These are phyloP conservation scores for Watsonalla binaria DNA, from an alignment of 2,888 invertebrate genomes.

Conservation along the genomic window DNA sequence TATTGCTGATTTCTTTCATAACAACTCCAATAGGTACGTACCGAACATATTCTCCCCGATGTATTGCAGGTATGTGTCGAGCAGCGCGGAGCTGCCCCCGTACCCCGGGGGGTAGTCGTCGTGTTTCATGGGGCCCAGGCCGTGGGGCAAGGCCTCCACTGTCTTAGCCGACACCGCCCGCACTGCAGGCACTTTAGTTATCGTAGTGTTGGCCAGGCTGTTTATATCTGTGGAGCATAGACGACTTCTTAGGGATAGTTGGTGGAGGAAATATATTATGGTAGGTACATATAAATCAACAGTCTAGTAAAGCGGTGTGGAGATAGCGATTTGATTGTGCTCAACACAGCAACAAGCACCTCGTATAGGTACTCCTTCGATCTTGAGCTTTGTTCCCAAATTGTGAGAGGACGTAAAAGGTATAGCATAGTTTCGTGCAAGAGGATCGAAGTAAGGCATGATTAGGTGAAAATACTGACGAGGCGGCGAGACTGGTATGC, in stretches of 20 bases:
- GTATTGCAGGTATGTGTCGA: slow-evolving; percentile 93
- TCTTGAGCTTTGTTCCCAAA: too few relatives aligned
- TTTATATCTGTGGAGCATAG: slow-evolving; percentile 53
- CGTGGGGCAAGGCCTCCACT: slow-evolving; percentile 80
- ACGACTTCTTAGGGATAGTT: too few relatives aligned
- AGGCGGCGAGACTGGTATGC: slow-evolving; percentile 80
- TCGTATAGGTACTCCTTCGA: too few relatives aligned
- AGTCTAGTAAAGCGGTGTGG: too few relatives aligned
- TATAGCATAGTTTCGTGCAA: too few relatives aligned
- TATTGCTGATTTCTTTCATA: neutral
- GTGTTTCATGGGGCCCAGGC: slow-evolving; percentile 80
- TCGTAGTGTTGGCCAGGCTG: slow-evolving; percentile 81
- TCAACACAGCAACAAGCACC: too few relatives aligned
- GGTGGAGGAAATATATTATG: too few relatives aligned
- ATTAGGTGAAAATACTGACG: slow-evolving; percentile 55
- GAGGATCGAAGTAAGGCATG: too few relatives aligned
- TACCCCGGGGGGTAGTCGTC: slow-evolving; percentile 84
- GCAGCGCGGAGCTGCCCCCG: slow-evolving; percentile 86
- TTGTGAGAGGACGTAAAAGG: too few relatives aligned
- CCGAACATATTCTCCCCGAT: slow-evolving; percentile 90
- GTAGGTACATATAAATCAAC: too few relatives aligned
- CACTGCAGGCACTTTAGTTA: slow-evolving; percentile 80
- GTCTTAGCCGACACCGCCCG: slow-evolving; percentile 83
- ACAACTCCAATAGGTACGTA: slow-evolving; percentile 33
- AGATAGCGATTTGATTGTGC: too few relatives aligned